Percentiles rank a stretch among this genome's conserved stretches.
Evolutionary conservation across 2,113 vertebrate species (phyloP).

Genomic region (Crotalus helleri): DNA sequence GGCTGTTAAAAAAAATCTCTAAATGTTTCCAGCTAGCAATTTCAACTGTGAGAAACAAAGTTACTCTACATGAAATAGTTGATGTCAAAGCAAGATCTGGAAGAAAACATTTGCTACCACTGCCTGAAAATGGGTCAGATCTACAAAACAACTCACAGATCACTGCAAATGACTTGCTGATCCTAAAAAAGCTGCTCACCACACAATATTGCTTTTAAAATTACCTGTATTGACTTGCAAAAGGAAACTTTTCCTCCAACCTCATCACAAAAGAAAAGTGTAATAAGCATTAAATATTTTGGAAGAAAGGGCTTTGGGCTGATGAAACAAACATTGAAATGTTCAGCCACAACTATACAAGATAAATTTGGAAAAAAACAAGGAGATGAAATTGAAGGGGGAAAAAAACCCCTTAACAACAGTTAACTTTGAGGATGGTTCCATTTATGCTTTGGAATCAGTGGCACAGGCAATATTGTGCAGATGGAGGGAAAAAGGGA

Average conservation of each 20-base stretch:
- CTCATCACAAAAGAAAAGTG: not conserved
- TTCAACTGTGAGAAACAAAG: not conserved
- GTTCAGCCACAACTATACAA: not conserved
- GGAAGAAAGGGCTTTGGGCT: not conserved
- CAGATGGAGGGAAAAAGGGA: not conserved
- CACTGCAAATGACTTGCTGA: not conserved
- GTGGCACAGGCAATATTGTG: not conserved
- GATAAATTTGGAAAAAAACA: not conserved
- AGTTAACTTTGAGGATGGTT: not conserved
- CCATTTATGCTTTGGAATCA: not conserved
- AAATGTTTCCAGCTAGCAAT: not conserved
- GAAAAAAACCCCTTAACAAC: not conserved
- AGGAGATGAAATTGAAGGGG: not conserved
- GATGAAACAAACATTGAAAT: not conserved
- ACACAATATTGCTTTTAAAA: not conserved
- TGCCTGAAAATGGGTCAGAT: not conserved
- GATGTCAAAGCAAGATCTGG: not conserved
- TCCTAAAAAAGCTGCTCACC: not conserved
- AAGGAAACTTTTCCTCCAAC: not conserved
- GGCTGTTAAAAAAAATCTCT: not conserved
- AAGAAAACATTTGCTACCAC: not conserved
- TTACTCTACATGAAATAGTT: not conserved
- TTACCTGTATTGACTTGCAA: not conserved
- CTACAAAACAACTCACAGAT: not conserved
- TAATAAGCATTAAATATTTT: not conserved